Percentiles rank a stretch among this genome's conserved stretches.
Evolutionary conservation across 2,888 invertebrate species (phyloP).

Genomic region (Tachina fera): DNA sequence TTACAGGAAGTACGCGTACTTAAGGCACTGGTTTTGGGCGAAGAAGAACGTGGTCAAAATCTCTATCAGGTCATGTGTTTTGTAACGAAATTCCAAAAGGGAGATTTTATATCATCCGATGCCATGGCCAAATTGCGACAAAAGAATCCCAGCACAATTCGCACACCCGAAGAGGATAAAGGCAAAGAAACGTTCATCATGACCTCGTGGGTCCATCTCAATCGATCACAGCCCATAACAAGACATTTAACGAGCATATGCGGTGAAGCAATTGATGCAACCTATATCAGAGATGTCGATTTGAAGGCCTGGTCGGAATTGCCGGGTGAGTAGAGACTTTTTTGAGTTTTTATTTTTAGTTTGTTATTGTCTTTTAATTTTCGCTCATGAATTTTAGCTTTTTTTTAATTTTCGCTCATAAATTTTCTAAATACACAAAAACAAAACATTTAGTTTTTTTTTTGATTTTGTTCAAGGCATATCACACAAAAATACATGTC

Average conservation of each 20-base stretch:
- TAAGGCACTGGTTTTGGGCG: slow-evolving; percentile 93
- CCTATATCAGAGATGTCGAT: slow-evolving; percentile 91
- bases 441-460: too few relatives aligned
- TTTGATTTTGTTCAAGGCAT: too few relatives aligned
- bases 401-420: too few relatives aligned
- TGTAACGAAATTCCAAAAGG: slow-evolving; percentile 93
- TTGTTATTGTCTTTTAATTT: not conserved
- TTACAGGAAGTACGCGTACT: slow-evolving; percentile 95
- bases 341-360: not conserved
- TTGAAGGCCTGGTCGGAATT: slow-evolving; percentile 90
- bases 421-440: too few relatives aligned
- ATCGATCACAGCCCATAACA: slow-evolving; percentile 88
- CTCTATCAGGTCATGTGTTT: slow-evolving; percentile 96
- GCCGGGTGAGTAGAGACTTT: slow-evolving; percentile 86
- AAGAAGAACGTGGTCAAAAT: slow-evolving; percentile 95
- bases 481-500: too few relatives aligned
- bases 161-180: slow-evolving; percentile 95
- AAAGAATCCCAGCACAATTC: slow-evolving; percentile 93
- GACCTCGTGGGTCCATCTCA: slow-evolving; percentile 90
- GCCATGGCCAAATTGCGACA: slow-evolving; percentile 98
- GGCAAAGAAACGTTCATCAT: slow-evolving; percentile 92
- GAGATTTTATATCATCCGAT: slow-evolving; percentile 97
- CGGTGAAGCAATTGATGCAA: slow-evolving; percentile 89
- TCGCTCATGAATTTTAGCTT: too few relatives aligned
- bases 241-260: slow-evolving; percentile 90